Conservation (phyloP, 2,888 invertebrate genomes). For the Lycia hirtaria region DNA sequence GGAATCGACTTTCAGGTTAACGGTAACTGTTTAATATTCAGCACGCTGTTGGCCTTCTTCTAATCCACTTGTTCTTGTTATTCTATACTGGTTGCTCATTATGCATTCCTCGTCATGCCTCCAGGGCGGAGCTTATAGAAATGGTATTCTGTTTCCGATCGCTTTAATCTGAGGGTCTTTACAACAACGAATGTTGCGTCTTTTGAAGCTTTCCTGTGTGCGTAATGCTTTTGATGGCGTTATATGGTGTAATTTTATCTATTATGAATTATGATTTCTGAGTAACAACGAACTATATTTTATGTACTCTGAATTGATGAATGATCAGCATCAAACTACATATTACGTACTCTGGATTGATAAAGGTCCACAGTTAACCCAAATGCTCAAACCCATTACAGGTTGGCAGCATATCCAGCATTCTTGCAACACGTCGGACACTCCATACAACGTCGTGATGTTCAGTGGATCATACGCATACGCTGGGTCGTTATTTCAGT, state of each 20-base stretch:
- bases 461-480: too few relatives aligned
- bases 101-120: conserved; percentile 50
- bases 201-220: conserved; percentile 10
- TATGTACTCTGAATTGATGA: too few relatives aligned
- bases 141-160: conserved; percentile 37
- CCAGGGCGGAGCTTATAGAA: conserved; percentile 33
- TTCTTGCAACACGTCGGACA: too few relatives aligned
- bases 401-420: too few relatives aligned
- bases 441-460: too few relatives aligned
- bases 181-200: conserved; percentile 32
- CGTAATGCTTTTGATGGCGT: conserved; percentile 10
- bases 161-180: conserved; percentile 32
- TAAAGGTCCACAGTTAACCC: too few relatives aligned
- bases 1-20: conserved; percentile 39
- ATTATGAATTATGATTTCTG: background rate
- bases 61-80: conserved; percentile 52
- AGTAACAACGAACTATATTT: background rate
- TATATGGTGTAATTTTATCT: background rate
- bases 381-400: too few relatives aligned
- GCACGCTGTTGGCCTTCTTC: conserved; percentile 44
- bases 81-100: conserved; percentile 50
- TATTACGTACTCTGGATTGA: too few relatives aligned
- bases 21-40: conserved; percentile 50
- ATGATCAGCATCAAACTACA: too few relatives aligned
- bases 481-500: too few relatives aligned